Evolutionary conservation across 53 echinoderm and acorn worm species (phyloP), one percentile per base, ranked within the genome.

Genomic region (Holothuria leucospilota): DNA sequence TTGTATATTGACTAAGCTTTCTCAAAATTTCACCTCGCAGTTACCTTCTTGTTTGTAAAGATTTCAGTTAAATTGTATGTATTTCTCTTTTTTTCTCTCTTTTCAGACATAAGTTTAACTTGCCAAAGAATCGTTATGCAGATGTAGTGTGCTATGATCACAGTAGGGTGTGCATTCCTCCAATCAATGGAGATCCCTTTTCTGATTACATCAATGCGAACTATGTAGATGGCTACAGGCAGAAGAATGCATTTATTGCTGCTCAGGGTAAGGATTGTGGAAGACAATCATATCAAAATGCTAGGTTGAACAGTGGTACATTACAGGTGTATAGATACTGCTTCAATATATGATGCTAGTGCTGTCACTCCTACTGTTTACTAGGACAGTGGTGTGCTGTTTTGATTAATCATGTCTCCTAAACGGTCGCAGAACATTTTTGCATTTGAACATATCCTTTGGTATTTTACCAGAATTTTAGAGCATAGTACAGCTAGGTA

Each of bases 121-220:
- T 95, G 69, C 90, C 93, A 51, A 99, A 99, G 91, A 99, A 99
- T 83, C 90, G 99, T 25, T 99, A 99, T 51, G 95, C 99, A 18
- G 99, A 99, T 77, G 99, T 99, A 25, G 93, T 92, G 74, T 99
- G 99, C 90, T 99, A 95, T 71, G 99, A 99, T 82, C 99, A 99
- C 77, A 90, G 92, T 27, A 70, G 99, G 78, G 99, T 99, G 25
- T 82, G 75, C 39, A 82, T 99, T 40, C 88, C 90, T 16, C 59
- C 86, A 6, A 92, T 92, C 89, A 95, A 99, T 49, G 99, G 95
- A 2, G 95, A 99, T 46, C 95, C 92, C 7, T 92, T 93, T 82
- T 93, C 95, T 12, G 99, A 99, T 75, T 99, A 99, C 87, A 93
- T 99, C 95, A 99, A 99, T 86, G 92, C 98, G 29, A 98, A 95